Percentiles rank a stretch among this genome's conserved stretches.
Evolutionary conservation across 1,140 invertebrate species (phyloP).

Genomic region (Drosophila sproati): DNA sequence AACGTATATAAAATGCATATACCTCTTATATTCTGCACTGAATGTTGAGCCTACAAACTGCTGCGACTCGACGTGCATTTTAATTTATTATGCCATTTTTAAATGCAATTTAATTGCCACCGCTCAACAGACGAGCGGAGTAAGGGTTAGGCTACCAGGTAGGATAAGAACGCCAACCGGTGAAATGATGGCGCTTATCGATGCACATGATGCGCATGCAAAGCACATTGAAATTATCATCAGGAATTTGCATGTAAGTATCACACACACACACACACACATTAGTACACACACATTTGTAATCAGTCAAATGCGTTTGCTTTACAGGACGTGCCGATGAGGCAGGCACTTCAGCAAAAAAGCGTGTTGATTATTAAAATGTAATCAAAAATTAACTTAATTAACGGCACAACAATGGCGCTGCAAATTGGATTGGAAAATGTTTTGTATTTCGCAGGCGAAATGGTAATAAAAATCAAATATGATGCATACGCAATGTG

Average conservation of each 20-base stretch:
- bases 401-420: conserved; percentile 64
- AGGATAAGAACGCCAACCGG: conserved; percentile 10
- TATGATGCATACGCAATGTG: conserved; percentile 64
- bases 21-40: neutral
- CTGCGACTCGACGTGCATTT: conserved; percentile 45
- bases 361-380: conserved; percentile 79
- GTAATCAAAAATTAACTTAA: conserved; percentile 83
- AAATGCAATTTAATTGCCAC: conserved; percentile 76
- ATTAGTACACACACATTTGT: neutral
- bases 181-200: conserved; percentile 69
- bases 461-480: conserved; percentile 76
- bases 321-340: conserved; percentile 49
- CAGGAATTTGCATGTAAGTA: conserved; percentile 66
- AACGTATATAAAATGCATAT: neutral
- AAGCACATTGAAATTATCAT: conserved; percentile 81
- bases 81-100: conserved; percentile 67
- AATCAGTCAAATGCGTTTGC: conserved; percentile 24
- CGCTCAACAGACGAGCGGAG: conserved; percentile 3
- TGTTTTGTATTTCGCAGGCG: conserved; percentile 26
- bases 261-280: conserved; percentile 8
- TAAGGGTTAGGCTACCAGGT: neutral
- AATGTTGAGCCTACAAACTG: conserved; percentile 21
- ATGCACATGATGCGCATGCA: conserved; percentile 74
- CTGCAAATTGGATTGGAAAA: conserved; percentile 55
- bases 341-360: conserved; percentile 46